Evolutionary conservation across 2,797 vertebrate species (phyloP), one percentile per base, ranked within the genome.

Genomic region (Arctocebus calabarensis): DNA sequence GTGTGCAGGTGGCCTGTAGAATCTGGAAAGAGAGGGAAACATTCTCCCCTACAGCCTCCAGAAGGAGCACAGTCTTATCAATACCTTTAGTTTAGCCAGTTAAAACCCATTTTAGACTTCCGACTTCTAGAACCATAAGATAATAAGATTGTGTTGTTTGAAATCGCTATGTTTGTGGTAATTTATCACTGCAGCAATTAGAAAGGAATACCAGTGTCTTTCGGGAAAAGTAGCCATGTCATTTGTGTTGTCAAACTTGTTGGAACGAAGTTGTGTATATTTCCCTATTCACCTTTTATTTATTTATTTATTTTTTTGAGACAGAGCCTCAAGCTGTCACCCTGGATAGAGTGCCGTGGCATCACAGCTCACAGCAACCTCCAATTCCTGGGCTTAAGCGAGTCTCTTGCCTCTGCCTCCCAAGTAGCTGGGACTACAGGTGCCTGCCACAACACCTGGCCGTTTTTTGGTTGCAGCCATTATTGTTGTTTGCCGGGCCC

Each of bases 241-340:
- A 7, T 91, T 34, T 61, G 43, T 74, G 25, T 61, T 84, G 78
- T 48, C 78, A 91, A 79, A 79, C 78, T 79, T 74, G 3, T 48
- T 91, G 89, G 19, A 32, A 70, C 55, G 55, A 82, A 88, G 68
- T 85, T 88, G 32, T 77, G 82, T 14, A 74, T 77, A 90, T 55
- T 86, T 78, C 32, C n/a, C 61, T 92, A 34, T 64, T 71, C 71
- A 17, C n/a, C 37, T 79, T 83, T 71, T 95, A 52, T n/a, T n/a
- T n/a, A n/a, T n/a, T n/a, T n/a, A n/a, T n/a, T n/a, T n/a, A n/a
- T n/a, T n/a, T n/a, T n/a, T n/a, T n/a, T n/a, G n/a, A n/a, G n/a
- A n/a, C n/a, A n/a, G n/a, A n/a, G n/a, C n/a, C n/a, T n/a, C n/a
- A n/a, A n/a, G n/a, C n/a, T n/a, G n/a, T n/a, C n/a, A n/a, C n/a